These are phyloP conservation scores for Halcyon malimbica DNA, from an alignment of 2,113 vertebrate species.

Conservation along the genomic window DNA sequence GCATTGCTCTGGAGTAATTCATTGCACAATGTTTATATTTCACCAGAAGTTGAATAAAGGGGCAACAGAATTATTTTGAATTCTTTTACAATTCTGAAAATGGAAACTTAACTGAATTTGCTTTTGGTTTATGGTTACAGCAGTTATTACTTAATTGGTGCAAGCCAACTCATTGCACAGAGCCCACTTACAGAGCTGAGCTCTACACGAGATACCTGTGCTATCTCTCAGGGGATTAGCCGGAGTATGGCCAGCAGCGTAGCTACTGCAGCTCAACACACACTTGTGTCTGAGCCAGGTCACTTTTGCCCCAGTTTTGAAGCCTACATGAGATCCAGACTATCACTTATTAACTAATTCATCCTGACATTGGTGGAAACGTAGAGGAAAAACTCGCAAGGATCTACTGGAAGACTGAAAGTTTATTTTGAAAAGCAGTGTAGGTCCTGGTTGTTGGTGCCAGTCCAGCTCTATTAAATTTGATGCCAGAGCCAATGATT, in stretches of 20 bases:
- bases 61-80: neutral
- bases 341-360: neutral
- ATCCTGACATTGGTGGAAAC: neutral
- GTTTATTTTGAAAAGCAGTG: constrained; percentile 21
- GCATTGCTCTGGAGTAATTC: neutral
- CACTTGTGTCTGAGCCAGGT: neutral
- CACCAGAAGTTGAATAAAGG: neutral
- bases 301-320: neutral
- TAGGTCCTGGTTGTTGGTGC: neutral
- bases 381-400: neutral
- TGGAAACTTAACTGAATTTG: neutral
- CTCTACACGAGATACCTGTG: neutral
- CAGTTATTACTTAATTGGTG: neutral
- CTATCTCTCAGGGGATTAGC: neutral
- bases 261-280: neutral
- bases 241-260: neutral
- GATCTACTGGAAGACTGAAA: neutral
- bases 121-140: neutral
- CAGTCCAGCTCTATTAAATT: neutral
- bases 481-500: neutral
- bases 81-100: neutral
- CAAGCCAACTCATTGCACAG: neutral
- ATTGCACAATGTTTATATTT: neutral
- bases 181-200: neutral
- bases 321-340: neutral